Evolutionary conservation across 2,797 vertebrate species (phyloP).

Genomic region (Fistularia commersonii): DNA sequence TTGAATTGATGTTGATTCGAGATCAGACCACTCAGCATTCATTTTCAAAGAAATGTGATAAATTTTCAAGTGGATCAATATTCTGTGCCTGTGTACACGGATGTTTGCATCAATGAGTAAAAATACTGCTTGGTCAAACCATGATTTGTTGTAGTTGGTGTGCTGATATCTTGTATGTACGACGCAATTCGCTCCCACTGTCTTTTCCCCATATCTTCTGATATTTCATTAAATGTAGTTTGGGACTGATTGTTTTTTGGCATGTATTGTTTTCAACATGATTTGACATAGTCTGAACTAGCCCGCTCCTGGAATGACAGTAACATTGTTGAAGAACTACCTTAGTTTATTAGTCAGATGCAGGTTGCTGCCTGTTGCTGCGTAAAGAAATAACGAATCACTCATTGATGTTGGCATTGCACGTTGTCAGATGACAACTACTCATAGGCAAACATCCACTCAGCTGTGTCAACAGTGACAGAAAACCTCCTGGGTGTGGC

Average conservation of each 20-base stretch:
- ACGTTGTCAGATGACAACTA: not conserved
- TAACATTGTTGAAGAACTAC: conserved; percentile 15
- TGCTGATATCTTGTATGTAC: no score
- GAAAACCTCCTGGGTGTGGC: conserved; percentile 65
- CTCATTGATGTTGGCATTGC: conserved; percentile 15
- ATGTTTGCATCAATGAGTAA: no score
- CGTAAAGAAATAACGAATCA: conserved; percentile 15
- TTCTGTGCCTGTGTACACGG: no score
- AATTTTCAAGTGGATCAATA: no score
- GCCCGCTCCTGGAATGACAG: conserved; percentile 46
- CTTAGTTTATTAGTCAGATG: conserved; percentile 28
- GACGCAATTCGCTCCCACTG: no score
- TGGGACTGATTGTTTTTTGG: conserved; percentile 11
- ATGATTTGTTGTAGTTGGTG: no score
- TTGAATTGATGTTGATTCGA: no score
- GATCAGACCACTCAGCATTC: no score
- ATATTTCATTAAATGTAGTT: no score
- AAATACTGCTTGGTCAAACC: no score
- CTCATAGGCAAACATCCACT: conserved; percentile 53
- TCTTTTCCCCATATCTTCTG: no score
- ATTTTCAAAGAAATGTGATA: no score
- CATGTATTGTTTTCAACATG: conserved; percentile 49
- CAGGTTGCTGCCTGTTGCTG: conserved; percentile 40
- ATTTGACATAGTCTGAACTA: conserved; percentile 42
- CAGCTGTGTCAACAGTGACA: conserved; percentile 64